Evolutionary conservation across 2,797 vertebrate genomes (phyloP), one percentile per base, ranked within the genome.

Genomic region (Staurois parvus): DNA sequence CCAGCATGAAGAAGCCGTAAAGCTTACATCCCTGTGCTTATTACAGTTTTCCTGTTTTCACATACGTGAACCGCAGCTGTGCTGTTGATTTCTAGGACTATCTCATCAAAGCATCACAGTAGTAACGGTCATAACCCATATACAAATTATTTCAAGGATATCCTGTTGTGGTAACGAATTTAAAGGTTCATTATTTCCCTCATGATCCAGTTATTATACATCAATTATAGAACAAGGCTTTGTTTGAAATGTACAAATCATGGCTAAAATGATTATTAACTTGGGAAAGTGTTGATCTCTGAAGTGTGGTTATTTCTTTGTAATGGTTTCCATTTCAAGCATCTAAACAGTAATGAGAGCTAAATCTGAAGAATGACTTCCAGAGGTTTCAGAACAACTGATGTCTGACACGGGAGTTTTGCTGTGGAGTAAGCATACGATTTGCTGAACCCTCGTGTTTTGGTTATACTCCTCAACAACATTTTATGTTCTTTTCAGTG

Each of bases 131-230:
- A 2, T 32, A 29, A 26, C 59, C 59, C 59, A 64, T 64, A 24
- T 2, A 69, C 26, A 68, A 30, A 48, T 48, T 67, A 30, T 69
- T 69, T 79, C 26, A 28, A 2, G 21, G 59, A 26, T n/a, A n/a
- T n/a, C n/a, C 21, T 26, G 24, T 64, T 64, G 59, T 64, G n/a
- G n/a, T n/a, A 26, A n/a, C 59, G 1, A 62, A 30, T 52, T 68
- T 69, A 19, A 28, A 2, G 42, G 64, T 52, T 69, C 34, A 48
- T 79, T 66, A 79, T 79, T 79, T 68, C 77, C 62, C 56, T 79
- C 13, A 30, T 45, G 56, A 28, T 26, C 11, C 45, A n/a, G 29
- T 79, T 67, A 79, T 79, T 79, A 4, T 68, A 30, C 40, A 68
- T 79, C n/a, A 79, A 67, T 79, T 79, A 45, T 48, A 45, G 62